A percentile compares a stretch with the other conserved stretches of the same genome.
Conservation (phyloP, 1,140 invertebrate species). For the Solenopsis fugax region DNA sequence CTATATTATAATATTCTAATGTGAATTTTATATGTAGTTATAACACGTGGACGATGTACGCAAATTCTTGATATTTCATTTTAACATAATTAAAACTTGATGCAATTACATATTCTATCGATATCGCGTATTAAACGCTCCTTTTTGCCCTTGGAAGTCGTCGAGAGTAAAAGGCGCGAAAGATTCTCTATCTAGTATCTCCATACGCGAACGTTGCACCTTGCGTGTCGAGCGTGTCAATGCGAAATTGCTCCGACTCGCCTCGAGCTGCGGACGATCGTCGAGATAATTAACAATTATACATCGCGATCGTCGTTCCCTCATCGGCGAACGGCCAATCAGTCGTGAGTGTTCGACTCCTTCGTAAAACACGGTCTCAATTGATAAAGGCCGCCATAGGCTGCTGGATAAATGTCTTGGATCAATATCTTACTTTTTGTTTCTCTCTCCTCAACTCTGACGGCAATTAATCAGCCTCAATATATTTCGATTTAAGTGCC, state of each 20-base stretch:
- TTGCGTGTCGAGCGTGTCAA: constrained; percentile 61
- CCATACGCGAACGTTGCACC: not conserved
- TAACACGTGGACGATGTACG: not conserved
- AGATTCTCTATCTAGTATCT: constrained; percentile 4
- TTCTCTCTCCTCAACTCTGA: not conserved
- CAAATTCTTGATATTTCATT: not conserved
- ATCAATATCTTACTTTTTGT: constrained; percentile 30
- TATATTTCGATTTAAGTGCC: constrained; percentile 46
- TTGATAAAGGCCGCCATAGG: constrained; percentile 30
- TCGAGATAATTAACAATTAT: constrained; percentile 70
- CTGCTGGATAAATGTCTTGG: constrained; percentile 2
- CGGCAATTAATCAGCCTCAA: constrained; percentile 59
- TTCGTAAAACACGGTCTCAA: constrained; percentile 56
- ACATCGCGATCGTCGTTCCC: constrained; percentile 35
- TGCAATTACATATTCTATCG: constrained; percentile 11
- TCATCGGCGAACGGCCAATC: not conserved
- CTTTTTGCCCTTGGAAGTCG: not conserved
- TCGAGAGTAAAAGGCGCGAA: constrained; percentile 30
- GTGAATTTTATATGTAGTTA: not conserved
- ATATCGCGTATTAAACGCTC: not conserved
- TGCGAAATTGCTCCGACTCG: constrained; percentile 50
- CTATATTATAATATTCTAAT: not conserved
- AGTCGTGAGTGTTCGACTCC: constrained; percentile 55
- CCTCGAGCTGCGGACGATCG: constrained; percentile 43
- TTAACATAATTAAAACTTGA: not conserved